Conservation (phyloP, 2,888 invertebrate species). For the Machimus atricapillus region DNA sequence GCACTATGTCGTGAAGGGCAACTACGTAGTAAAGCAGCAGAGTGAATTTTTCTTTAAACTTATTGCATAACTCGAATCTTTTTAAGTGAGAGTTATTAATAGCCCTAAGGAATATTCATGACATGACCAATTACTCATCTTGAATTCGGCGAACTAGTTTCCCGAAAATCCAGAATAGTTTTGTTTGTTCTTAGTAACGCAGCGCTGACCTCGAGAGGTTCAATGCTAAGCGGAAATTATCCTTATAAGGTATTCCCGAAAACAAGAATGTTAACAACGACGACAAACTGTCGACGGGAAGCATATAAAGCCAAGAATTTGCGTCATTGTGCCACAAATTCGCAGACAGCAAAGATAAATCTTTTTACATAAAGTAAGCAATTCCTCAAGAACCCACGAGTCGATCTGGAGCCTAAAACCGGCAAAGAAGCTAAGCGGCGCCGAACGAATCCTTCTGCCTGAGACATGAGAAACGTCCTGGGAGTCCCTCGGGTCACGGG, state of each 20-base stretch:
- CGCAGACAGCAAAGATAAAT: slow-evolving; percentile 25
- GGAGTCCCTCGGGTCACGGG: not conserved
- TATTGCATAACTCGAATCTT: not conserved
- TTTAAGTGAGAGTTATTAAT: not conserved
- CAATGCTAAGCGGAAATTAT: not conserved
- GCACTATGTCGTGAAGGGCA: not conserved
- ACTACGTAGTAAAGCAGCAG: not conserved
- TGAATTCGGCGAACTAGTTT: not conserved
- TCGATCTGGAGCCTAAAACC: slow-evolving; percentile 15
- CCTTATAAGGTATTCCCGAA: not conserved
- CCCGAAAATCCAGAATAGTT: not conserved
- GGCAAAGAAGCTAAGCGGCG: not conserved
- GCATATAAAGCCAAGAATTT: slow-evolving; percentile 16
- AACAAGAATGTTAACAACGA: not conserved
- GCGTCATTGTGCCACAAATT: not conserved
- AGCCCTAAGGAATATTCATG: not conserved
- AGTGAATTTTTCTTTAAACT: not conserved
- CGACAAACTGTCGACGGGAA: slow-evolving; percentile 12
- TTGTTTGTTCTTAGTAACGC: not conserved
- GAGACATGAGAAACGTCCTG: not conserved
- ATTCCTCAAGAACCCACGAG: not conserved
- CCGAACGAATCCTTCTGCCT: not conserved
- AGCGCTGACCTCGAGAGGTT: not conserved
- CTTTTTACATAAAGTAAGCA: slow-evolving; percentile 21
- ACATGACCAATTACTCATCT: not conserved